Conservation (phyloP, 1,140 invertebrate species). For the Oncopodura yosiiana region DNA sequence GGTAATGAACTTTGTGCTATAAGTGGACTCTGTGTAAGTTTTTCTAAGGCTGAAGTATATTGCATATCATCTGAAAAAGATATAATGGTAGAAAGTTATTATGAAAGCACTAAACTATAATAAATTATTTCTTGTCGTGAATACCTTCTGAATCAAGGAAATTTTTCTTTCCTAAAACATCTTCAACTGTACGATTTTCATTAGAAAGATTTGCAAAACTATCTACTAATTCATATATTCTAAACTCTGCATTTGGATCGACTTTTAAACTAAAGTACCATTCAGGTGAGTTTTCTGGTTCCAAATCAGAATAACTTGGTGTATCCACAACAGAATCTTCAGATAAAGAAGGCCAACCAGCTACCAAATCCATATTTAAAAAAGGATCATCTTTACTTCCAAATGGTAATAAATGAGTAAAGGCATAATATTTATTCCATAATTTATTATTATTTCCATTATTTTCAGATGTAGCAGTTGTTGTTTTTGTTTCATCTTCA, state of each 20-base stretch:
- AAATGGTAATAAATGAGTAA: slow-evolving; percentile 25
- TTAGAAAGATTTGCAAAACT: slow-evolving; percentile 47
- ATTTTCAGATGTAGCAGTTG: not conserved
- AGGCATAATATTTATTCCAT: not conserved
- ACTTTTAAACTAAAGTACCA: slow-evolving; percentile 49
- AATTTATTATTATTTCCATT: not conserved
- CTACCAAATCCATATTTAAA: slow-evolving; percentile 64
- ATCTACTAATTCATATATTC: slow-evolving; percentile 54
- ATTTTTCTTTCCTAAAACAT: slow-evolving; percentile 54
- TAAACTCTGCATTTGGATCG: slow-evolving; percentile 50
- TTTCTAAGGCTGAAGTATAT: slow-evolving; percentile 43
- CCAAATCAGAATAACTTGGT: slow-evolving; percentile 74
- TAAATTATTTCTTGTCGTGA: not conserved
- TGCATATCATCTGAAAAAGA: slow-evolving; percentile 33
- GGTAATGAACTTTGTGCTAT: slow-evolving; percentile 30
- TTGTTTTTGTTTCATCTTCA: not conserved
- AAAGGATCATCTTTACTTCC: slow-evolving; percentile 38
- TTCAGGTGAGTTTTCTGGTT: slow-evolving; percentile 69
- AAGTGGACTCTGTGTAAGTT: slow-evolving; percentile 41
- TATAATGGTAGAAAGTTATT: not conserved
- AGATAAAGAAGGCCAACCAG: slow-evolving; percentile 76
- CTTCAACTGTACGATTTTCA: slow-evolving; percentile 44
- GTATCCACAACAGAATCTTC: slow-evolving; percentile 82
- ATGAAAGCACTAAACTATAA: not conserved
- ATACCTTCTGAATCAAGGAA: not conserved